Evolutionary conservation across 2,888 invertebrate genomes (phyloP).

Genomic region (Ernsta delagoae): DNA sequence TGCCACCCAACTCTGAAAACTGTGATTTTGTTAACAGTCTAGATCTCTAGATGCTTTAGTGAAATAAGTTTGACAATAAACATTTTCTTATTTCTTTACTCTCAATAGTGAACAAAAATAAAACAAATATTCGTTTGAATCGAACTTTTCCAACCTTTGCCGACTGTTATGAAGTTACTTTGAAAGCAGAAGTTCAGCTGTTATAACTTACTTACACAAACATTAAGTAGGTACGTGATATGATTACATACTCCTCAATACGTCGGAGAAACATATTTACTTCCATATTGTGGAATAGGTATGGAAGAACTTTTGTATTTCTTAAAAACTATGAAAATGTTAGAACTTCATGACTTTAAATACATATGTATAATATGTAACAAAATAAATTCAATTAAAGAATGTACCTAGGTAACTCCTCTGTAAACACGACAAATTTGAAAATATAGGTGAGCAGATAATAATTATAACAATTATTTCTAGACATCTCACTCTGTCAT

Average conservation of each 20-base stretch:
- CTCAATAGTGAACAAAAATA: slow-evolving; percentile 20
- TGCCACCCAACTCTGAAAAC: not conserved
- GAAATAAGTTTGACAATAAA: slow-evolving; percentile 15
- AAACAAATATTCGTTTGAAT: slow-evolving; percentile 25
- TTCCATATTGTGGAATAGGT: not conserved
- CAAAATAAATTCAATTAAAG: too few species aligned
- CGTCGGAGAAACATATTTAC: not conserved
- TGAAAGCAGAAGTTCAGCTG: slow-evolving; percentile 18
- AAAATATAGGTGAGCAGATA: too few species aligned
- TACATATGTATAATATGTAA: too few species aligned
- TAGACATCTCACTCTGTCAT: too few species aligned
- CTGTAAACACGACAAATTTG: too few species aligned
- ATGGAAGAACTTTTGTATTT: not conserved
- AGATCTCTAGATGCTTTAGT: slow-evolving; percentile 14
- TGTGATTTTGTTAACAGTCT: not conserved
- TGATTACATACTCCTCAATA: slow-evolving; percentile 13
- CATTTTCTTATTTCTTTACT: not conserved
- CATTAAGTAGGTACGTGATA: slow-evolving; percentile 18
- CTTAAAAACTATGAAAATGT: not conserved
- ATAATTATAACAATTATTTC: too few species aligned
- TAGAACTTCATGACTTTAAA: not conserved
- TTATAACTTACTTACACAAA: slow-evolving; percentile 23
- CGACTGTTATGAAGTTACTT: slow-evolving; percentile 29
- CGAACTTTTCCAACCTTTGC: slow-evolving; percentile 21
- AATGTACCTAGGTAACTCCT: too few species aligned